Base-by-base conservation (phyloP, 2,113 vertebrate species). In the Smithornis capensis region DNA sequence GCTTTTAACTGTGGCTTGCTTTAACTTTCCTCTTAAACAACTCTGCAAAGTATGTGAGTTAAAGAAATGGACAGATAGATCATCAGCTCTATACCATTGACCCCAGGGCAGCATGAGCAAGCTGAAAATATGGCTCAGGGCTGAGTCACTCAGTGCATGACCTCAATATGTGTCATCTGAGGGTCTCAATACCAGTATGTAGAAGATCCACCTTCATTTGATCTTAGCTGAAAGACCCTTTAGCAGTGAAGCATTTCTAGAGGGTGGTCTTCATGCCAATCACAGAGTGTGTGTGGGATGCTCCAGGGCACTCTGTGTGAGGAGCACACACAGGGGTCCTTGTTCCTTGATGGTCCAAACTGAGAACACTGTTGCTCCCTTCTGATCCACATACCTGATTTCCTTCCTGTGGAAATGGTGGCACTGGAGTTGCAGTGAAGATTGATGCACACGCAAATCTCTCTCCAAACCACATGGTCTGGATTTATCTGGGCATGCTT, bases 1-100 rank as follows among this genome's bases (percentile, higher is more conserved):
- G 80, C 81, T 93, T 96, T 93, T 80, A 91, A 90, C 89, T 49
- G 23, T 90, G 80, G 14, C 47, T 93, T 92, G n/a, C 67, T 90
- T 82, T 95, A 87, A 68, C 89, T 90, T 92, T 79, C n/a, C 23
- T 75, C 50, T 95, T 95, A 45, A 92, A 89, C 19, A 87, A 75
- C 53, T 81, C 25, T 56, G 64, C 47, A 40, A 77, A 64, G 13
- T 63, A 52, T 52, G 24, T 17, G 71, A 81, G 38, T 74, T 35
- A 78, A 70, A 83, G 37, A 78, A 78, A 49, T 42, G 57, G 68
- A 52, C 0, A 8, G 35, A 2, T 35, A 53, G 38, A 63, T 80
- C 33, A 60, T 67, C 37, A 79, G 33, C 67, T 85, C 47, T 52
- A 18, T 7, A 49, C 17, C 22, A 27, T 52, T 55, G 90, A 80